phyloP scores from a whole-genome alignment of 2,797 vertebrate genomes.

The Luscinia megarhynchos region DNA sequence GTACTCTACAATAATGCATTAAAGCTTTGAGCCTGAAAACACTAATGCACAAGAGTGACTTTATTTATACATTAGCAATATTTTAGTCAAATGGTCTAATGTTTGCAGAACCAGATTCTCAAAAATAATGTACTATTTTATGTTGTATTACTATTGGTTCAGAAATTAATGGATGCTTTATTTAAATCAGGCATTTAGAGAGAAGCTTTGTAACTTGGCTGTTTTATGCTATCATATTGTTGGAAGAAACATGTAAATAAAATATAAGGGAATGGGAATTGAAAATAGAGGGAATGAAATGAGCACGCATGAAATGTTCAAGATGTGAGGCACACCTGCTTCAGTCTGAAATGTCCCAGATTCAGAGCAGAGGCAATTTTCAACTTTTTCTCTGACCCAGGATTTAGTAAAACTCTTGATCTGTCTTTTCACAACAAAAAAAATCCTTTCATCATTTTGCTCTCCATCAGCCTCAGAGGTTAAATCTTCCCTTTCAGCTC shows the following conservation, averaged over 20 bases:
- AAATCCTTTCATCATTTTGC: conserved; percentile 60
- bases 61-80: conserved; percentile 62
- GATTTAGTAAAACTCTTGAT: conserved; percentile 61
- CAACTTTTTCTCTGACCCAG: neutral
- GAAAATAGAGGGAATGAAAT: conserved; percentile 8
- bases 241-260: conserved; percentile 47
- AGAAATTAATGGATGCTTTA: conserved; percentile 66
- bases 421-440: conserved; percentile 37
- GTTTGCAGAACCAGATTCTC: conserved; percentile 47
- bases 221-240: neutral
- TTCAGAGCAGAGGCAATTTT: conserved; percentile 48
- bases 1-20: conserved; percentile 28
- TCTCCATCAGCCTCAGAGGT: conserved; percentile 51
- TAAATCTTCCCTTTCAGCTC: conserved; percentile 59
- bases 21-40: conserved; percentile 64
- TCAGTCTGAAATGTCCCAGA: conserved; percentile 10
- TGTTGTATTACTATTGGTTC: conserved; percentile 27
- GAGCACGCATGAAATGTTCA: neutral
- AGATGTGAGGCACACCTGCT: conserved; percentile 33
- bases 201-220: conserved; percentile 8
- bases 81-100: conserved; percentile 54
- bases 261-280: conserved; percentile 36
- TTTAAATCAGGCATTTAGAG: conserved; percentile 61
- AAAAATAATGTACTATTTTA: conserved; percentile 40
- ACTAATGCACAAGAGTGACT: conserved; percentile 63